Percentiles rank a stretch among this genome's conserved stretches.
phyloP scores from a whole-genome alignment of 2,888 invertebrate species.

The Papilio demoleus region DNA sequence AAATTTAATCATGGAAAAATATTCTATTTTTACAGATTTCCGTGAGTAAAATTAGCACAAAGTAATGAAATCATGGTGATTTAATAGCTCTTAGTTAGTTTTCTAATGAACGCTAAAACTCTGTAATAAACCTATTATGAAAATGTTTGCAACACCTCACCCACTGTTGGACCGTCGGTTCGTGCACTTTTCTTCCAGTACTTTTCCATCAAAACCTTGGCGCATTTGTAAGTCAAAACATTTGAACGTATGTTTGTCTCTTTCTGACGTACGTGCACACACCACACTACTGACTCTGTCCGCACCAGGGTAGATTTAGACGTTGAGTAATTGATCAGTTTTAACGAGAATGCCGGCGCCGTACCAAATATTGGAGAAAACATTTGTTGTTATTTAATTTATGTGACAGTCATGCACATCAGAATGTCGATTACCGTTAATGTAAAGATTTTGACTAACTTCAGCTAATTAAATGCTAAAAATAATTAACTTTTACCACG shows the following conservation, averaged over 20 bases:
- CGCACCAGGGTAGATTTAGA: slow-evolving; percentile 37
- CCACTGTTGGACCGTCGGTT: slow-evolving; percentile 51
- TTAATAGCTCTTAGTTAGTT: slow-evolving; percentile 13
- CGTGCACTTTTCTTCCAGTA: slow-evolving; percentile 69
- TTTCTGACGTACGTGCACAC: slow-evolving; percentile 45
- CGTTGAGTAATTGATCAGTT: slow-evolving; percentile 41
- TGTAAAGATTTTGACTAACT: not conserved
- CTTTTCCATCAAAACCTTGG: slow-evolving; percentile 68
- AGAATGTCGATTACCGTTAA: slow-evolving; percentile 24
- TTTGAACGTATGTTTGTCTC: slow-evolving; percentile 53
- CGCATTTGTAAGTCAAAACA: slow-evolving; percentile 52
- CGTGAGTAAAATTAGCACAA: not conserved
- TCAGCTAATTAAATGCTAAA: not conserved
- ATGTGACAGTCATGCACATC: slow-evolving; percentile 32
- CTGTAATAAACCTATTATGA: slow-evolving; percentile 25
- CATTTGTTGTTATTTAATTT: slow-evolving; percentile 21
- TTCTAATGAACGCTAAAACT: slow-evolving; percentile 13
- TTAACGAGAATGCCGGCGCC: slow-evolving; percentile 39
- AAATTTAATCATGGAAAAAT: slow-evolving; percentile 3
- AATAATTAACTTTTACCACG: not conserved
- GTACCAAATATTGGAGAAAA: slow-evolving; percentile 35
- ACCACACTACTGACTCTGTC: slow-evolving; percentile 12
- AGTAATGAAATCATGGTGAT: slow-evolving; percentile 14
- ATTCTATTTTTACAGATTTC: not conserved
- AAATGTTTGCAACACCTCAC: slow-evolving; percentile 60